Evolutionary conservation across 92 coral and sea anemone species (phyloP).

Genomic region (Palythoa grandiflora): DNA sequence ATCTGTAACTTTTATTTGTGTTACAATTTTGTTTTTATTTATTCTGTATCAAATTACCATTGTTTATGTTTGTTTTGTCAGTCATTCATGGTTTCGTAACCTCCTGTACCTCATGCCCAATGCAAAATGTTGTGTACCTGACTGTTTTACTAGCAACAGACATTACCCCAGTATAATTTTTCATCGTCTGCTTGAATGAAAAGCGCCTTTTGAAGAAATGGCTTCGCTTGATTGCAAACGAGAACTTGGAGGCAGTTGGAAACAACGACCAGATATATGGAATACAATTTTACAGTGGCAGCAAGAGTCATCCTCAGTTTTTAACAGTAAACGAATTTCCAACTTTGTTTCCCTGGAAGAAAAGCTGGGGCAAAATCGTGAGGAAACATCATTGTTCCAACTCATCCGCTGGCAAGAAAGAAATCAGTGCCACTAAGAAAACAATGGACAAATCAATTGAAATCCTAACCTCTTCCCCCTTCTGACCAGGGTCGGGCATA

Average conservation of each 20-base stretch:
- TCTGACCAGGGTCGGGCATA: too few species aligned
- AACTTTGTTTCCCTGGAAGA: background rate
- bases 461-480: background rate
- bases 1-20: too few species aligned
- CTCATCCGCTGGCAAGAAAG: background rate
- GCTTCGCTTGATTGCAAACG: conserved; percentile 9
- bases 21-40: too few species aligned
- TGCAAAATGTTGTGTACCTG: conserved; percentile 15
- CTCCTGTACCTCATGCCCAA: background rate
- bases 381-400: background rate
- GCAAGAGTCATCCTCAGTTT: conserved; percentile 20
- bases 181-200: conserved; percentile 21
- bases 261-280: background rate
- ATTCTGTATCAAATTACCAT: too few species aligned
- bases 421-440: background rate
- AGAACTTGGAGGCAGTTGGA: background rate
- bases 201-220: background rate
- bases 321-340: background rate
- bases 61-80: too few species aligned
- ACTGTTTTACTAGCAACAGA: conserved; percentile 20
- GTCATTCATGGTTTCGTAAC: too few species aligned
- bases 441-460: background rate
- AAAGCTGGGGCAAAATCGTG: background rate
- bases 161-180: conserved; percentile 9
- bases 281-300: conserved; percentile 21